Evolutionary conservation across 2,888 invertebrate genomes (phyloP).

Genomic region (Ichneumoninae sp.): DNA sequence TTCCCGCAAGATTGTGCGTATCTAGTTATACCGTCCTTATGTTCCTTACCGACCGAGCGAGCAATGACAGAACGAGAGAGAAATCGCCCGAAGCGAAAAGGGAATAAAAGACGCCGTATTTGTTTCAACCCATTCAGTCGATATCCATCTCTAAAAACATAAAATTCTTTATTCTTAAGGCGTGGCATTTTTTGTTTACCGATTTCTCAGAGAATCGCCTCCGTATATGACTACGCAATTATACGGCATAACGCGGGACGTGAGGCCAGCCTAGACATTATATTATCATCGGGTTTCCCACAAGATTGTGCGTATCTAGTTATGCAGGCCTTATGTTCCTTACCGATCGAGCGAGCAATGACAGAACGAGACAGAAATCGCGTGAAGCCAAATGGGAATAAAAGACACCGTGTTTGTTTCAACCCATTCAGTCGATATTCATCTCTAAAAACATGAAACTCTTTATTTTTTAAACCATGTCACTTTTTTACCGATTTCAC

Average conservation of each 20-base stretch:
- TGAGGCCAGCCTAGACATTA: background rate
- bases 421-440: too few relatives aligned
- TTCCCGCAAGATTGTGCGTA: constrained; percentile 3
- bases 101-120: background rate
- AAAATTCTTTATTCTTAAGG: background rate
- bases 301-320: constrained; percentile 15
- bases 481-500: too few relatives aligned
- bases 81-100: background rate
- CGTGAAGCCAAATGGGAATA: too few relatives aligned
- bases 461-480: too few relatives aligned
- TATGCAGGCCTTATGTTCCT: background rate
- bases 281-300: background rate
- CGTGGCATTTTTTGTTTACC: background rate
- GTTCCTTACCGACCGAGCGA: background rate
- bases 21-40: constrained; percentile 13
- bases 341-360: background rate
- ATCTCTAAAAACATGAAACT: too few relatives aligned
- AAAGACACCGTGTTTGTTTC: too few relatives aligned
- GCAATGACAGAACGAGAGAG: background rate
- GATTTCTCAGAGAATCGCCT: constrained; percentile 61
- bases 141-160: constrained; percentile 18
- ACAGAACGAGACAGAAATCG: background rate
- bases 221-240: background rate
- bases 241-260: background rate
- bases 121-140: constrained; percentile 16